Base-by-base conservation (phyloP, 2,888 invertebrate species). In the Achlya flavicornis region DNA sequence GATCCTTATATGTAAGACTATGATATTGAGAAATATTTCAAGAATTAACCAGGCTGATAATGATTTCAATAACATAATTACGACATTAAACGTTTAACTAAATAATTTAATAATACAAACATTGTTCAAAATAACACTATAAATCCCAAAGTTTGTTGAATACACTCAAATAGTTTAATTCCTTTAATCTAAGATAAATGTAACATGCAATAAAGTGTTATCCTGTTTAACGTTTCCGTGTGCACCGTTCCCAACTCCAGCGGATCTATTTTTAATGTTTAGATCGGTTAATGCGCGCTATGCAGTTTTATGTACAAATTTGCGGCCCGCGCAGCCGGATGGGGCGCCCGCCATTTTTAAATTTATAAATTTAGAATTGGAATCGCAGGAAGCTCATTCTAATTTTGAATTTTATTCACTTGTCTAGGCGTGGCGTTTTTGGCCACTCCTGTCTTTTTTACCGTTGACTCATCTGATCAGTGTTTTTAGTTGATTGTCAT, bases 251-350 rank as follows among this genome's bases (percentile, higher is more conserved):
- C 66, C 70, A 81, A 81, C 71, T 64, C 85, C 86, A 87, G 86
- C 80, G 74, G 76, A 85, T 92, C 93, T 93, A 93, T 93, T 93
- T 93, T 92, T 92, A 92, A 91, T 90, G 91, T 91, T 90, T 88
- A 90, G 90, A 92, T 93, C 90, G 89, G 86, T 87, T 88, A 90
- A 90, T 86, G 89, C 85, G 82, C 83, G 83, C 88, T 87, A 87
- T 90, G 90, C 91, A 92, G 88, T 93, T 93, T 93, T 93, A 93
- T 92, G 93, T 88, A 89, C 90, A 91, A 92, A 91, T 87, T 89
- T 86, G 83, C 85, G 81, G 82, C 83, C 85, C 82, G 77, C 73
- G 86, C 88, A 53, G 74, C 72, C 76, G 60, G 60, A 60, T 60
- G 60, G 64, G 65, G 79, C 82, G 60, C 35, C 60, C 77, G 86